phyloP scores from a whole-genome alignment of 2,888 invertebrate species.

The Lochmaea crataegi region DNA sequence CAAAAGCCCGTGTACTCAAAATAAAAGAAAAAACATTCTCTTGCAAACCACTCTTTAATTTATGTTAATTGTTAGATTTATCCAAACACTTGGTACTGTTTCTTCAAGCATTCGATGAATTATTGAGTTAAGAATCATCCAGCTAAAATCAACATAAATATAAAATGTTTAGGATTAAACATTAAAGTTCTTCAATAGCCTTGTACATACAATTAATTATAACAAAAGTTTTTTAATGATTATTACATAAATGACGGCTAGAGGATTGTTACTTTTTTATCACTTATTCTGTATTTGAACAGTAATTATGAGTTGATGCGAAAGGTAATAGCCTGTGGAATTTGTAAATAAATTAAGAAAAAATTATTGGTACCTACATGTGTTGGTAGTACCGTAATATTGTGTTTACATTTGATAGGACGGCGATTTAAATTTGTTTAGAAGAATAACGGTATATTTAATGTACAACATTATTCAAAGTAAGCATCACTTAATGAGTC shows the following conservation, averaged over 20 bases:
- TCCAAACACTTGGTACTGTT: too few species aligned
- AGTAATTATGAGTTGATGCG: slow-evolving; percentile 19
- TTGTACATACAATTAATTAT: slow-evolving; percentile 21
- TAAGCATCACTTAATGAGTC: too few species aligned
- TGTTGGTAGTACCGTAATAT: slow-evolving; percentile 6
- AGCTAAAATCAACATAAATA: slow-evolving; percentile 7
- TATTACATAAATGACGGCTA: slow-evolving; percentile 15
- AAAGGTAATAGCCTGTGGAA: slow-evolving; percentile 1
- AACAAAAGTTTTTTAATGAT: slow-evolving; percentile 19
- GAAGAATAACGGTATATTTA: too few species aligned
- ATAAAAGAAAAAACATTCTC: too few species aligned
- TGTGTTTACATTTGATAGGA: too few species aligned
- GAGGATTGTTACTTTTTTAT: slow-evolving; percentile 16
- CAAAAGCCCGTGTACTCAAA: too few species aligned
- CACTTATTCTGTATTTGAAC: slow-evolving; percentile 25
- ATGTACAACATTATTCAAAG: too few species aligned
- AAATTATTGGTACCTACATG: slow-evolving; percentile 9
- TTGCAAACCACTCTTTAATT: too few species aligned
- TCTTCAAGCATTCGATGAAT: too few species aligned
- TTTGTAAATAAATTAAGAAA: slow-evolving; percentile 16
- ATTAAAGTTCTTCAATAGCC: slow-evolving; percentile 10
- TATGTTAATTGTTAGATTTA: too few species aligned
- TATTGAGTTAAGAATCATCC: too few species aligned
- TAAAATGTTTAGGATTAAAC: slow-evolving; percentile 14
- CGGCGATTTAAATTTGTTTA: too few species aligned